A percentile compares a stretch with the other conserved stretches of the same genome.
Evolutionary conservation across 2,888 invertebrate species (phyloP).

Genomic region (Cyaniris semiargus): DNA sequence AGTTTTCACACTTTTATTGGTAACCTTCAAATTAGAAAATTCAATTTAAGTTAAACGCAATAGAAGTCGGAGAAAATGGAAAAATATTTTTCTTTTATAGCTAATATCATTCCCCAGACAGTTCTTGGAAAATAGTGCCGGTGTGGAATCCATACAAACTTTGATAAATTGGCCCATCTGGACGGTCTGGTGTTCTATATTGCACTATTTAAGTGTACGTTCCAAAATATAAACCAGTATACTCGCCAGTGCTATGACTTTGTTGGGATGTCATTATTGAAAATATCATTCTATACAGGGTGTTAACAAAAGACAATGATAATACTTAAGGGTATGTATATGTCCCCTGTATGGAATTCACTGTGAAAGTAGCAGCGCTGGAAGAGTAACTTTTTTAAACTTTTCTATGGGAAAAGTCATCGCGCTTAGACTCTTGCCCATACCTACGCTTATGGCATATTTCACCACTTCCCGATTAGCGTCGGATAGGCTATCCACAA

Average conservation of each 20-base stretch:
- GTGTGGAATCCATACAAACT: constrained; percentile 1
- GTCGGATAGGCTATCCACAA: too few relatives aligned
- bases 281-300: too few relatives aligned
- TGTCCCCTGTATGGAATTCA: too few relatives aligned
- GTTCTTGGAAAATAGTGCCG: background rate
- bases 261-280: too few relatives aligned
- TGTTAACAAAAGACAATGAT: too few relatives aligned
- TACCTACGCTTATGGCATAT: too few relatives aligned
- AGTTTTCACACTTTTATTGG: background rate
- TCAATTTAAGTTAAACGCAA: constrained; percentile 2
- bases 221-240: background rate
- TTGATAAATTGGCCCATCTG: constrained; percentile 4
- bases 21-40: background rate
- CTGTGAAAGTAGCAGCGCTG: too few relatives aligned
- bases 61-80: background rate
- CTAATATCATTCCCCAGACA: background rate
- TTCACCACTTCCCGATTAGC: too few relatives aligned
- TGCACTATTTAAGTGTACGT: background rate
- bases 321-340: too few relatives aligned
- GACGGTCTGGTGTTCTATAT: background rate
- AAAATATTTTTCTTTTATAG: constrained; percentile 14
- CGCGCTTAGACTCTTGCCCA: too few relatives aligned
- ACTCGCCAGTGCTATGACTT: background rate
- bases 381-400: too few relatives aligned
- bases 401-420: too few relatives aligned